These are phyloP conservation scores for Acrossocheilus fasciatus DNA, from an alignment of 2,797 vertebrate genomes.

Conservation along the genomic window DNA sequence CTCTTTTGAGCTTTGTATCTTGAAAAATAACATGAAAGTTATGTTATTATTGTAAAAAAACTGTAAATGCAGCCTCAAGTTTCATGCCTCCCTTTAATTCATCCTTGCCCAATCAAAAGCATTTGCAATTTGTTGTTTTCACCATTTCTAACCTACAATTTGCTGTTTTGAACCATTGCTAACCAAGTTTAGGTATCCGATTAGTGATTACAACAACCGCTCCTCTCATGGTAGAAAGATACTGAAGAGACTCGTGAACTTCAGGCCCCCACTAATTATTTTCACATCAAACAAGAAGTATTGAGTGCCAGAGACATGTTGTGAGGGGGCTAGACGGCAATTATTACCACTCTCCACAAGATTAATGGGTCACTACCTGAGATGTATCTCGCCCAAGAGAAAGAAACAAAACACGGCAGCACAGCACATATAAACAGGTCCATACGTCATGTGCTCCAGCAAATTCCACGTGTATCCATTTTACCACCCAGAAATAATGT, in stretches of 20 bases:
- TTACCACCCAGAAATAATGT: conserved; percentile 35
- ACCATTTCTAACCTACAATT: conserved; percentile 54
- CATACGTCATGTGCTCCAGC: not conserved
- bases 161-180: conserved; percentile 54
- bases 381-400: conserved; percentile 48
- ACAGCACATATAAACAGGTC: conserved; percentile 29
- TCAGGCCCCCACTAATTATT: conserved; percentile 70
- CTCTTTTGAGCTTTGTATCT: too few relatives aligned
- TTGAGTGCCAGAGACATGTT: conserved; percentile 56
- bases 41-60: too few relatives aligned
- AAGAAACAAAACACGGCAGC: conserved; percentile 56
- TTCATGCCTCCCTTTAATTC: not conserved
- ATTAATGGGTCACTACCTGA: conserved; percentile 68
- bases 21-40: too few relatives aligned
- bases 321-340: conserved; percentile 58
- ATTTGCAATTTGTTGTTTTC: conserved; percentile 32
- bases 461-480: conserved; percentile 13
- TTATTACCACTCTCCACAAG: conserved; percentile 69
- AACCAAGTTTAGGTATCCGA: conserved; percentile 46
- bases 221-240: conserved; percentile 53
- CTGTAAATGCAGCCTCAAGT: too few relatives aligned
- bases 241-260: conserved; percentile 69
- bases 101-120: not conserved
- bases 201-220: conserved; percentile 44
- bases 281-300: conserved; percentile 69